These are phyloP conservation scores for Drosophila bipectinata DNA, from an alignment of 1,140 invertebrate species.

Conservation along the genomic window DNA sequence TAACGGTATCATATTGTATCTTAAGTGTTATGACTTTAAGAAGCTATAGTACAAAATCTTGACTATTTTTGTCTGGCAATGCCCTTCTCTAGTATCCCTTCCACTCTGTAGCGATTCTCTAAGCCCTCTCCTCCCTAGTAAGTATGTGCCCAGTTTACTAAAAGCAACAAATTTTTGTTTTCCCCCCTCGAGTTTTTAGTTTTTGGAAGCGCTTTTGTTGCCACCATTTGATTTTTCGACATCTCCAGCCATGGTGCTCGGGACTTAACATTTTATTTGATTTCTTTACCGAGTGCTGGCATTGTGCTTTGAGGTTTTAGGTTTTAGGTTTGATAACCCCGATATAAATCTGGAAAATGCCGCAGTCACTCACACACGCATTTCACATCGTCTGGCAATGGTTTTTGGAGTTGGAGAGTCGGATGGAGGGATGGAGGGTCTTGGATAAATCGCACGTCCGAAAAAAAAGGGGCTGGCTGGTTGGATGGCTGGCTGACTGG, in stretches of 20 bases:
- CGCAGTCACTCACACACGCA: slow-evolving; percentile 58
- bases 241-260: not conserved
- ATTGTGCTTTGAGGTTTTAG: slow-evolving; percentile 48
- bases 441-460: slow-evolving; percentile 7
- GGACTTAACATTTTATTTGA: slow-evolving; percentile 13
- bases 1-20: too few species aligned
- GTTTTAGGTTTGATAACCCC: slow-evolving; percentile 60
- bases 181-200: slow-evolving; percentile 19
- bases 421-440: slow-evolving; percentile 2
- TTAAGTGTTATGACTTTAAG: too few species aligned
- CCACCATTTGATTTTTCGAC: slow-evolving; percentile 28
- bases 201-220: slow-evolving; percentile 8
- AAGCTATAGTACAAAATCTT: too few species aligned
- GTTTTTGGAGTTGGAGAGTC: not conserved
- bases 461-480: too few species aligned
- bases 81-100: not conserved
- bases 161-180: slow-evolving; percentile 13
- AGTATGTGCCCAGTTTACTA: slow-evolving; percentile 60
- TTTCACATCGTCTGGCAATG: slow-evolving; percentile 18
- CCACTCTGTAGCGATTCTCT: not conserved
- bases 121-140: slow-evolving; percentile 20
- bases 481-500: too few species aligned
- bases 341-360: slow-evolving; percentile 72
- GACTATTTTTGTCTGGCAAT: not conserved
- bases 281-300: slow-evolving; percentile 25